Evolutionary conservation across 1,140 invertebrate genomes (phyloP), one percentile per base, ranked within the genome.

Genomic region (Metaphire vulgaris): DNA sequence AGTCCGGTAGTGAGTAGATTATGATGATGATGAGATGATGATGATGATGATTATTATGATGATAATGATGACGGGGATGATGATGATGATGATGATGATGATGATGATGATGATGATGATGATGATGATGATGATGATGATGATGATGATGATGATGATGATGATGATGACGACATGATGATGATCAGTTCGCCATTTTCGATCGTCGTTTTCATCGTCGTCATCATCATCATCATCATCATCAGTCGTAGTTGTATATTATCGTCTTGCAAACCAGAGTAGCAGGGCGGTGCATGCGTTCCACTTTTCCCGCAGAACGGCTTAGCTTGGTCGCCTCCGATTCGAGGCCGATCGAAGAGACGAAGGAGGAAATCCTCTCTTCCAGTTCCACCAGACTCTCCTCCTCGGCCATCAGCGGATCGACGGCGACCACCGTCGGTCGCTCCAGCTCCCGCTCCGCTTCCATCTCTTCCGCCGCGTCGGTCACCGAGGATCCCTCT

Each of bases 61-160:
- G 41, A 56, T 56, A 21, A 69, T 31, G 68, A 69, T 31, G 30
- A 69, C 68, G 26, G 26, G 6, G 33, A 21, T 74, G 76, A 77
- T 21, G 69, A 56, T 64, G 76, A 74, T 1, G 70, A 74, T 29
- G 73, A 74, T n/a, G 76, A 71, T 32, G 78, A 78, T 26, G 69
- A 79, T 30, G 74, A 66, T 77, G 78, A 79, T 69, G 67, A 67
- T 70, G 75, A 79, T 69, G 67, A 69, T 78, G 77, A 75, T 70
- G 71, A 74, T 74, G 71, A 78, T 71, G 73, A 65, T 75, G 72
- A 78, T 71, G 33, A 70, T 70, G 67, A 71, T 71, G 69, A 78
- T 78, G 74, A 75, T 71, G 77, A 75, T 72, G 67, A 41, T 0
- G 69, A 74, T 76, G 75, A 31, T 74, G 67, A 76, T 74, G 69